Conservation (phyloP, 2,888 invertebrate genomes). For the Polyommatus icarus region DNA sequence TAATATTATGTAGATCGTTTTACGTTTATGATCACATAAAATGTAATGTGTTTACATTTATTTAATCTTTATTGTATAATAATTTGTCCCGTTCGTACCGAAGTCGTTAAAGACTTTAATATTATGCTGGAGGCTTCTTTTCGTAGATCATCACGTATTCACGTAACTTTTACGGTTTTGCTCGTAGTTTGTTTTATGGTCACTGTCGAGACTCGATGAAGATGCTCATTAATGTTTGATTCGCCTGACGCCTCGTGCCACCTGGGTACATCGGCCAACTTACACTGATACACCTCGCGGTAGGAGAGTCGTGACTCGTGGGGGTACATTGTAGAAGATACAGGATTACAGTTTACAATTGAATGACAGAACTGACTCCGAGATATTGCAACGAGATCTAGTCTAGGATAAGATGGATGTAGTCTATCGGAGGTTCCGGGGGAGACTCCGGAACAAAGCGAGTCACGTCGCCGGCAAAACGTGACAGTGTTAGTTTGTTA, state of each 20-base stretch:
- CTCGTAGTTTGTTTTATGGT: neutral
- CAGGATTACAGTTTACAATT: neutral
- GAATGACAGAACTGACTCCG: neutral
- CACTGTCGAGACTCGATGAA: neutral
- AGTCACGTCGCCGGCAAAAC: no score
- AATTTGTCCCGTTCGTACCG: neutral
- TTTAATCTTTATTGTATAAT: constrained; percentile 17
- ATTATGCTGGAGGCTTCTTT: neutral
- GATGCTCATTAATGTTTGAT: no score
- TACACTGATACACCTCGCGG: neutral
- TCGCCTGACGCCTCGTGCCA: no score
- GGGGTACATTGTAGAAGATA: neutral
- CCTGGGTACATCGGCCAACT: neutral
- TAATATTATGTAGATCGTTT: constrained; percentile 19
- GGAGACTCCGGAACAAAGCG: no score
- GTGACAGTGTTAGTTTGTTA: no score
- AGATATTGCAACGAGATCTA: neutral
- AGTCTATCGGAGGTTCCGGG: no score
- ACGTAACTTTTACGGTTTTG: neutral
- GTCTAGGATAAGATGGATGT: neutral
- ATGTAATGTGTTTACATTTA: constrained; percentile 26
- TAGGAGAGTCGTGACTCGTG: neutral
- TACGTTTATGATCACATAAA: constrained; percentile 5
- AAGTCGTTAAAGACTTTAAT: neutral
- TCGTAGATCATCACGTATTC: neutral